phyloP scores from a whole-genome alignment of 2,888 invertebrate genomes.

The Eupeodes latifasciatus region DNA sequence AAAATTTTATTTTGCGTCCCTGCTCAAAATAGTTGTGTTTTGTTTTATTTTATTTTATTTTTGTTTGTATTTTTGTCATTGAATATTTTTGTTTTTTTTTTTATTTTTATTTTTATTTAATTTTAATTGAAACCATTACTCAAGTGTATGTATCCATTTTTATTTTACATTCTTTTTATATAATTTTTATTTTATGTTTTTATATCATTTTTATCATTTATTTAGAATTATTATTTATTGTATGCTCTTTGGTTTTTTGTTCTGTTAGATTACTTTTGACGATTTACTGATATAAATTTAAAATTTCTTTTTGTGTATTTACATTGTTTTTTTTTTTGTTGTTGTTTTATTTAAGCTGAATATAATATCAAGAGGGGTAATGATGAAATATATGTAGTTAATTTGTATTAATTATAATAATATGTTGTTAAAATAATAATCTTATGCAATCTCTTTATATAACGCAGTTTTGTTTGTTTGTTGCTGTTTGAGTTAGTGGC shows the following conservation, averaged over 20 bases:
- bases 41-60: conserved; percentile 30
- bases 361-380: conserved; percentile 47
- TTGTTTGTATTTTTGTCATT: conserved; percentile 25
- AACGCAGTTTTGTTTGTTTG: conserved; percentile 12
- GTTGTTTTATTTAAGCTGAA: conserved; percentile 55
- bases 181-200: conserved; percentile 47
- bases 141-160: conserved; percentile 71
- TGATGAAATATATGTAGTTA: conserved; percentile 48
- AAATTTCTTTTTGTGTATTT: conserved; percentile 54
- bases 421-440: conserved; percentile 43
- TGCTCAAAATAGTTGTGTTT: conserved; percentile 76
- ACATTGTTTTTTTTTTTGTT: conserved; percentile 44
- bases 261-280: conserved; percentile 40
- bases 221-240: conserved; percentile 77
- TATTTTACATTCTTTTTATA: conserved; percentile 59
- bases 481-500: background rate
- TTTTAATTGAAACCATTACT: conserved; percentile 73
- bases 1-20: conserved; percentile 77
- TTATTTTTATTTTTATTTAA: conserved; percentile 69
- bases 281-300: conserved; percentile 62
- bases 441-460: conserved; percentile 64
- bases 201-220: conserved; percentile 50
- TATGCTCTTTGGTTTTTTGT: conserved; percentile 40
- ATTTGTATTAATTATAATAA: conserved; percentile 2
- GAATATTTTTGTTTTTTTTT: conserved; percentile 62